Conservation (phyloP, 2,113 vertebrate genomes). For the Lampris megalopsis region DNA sequence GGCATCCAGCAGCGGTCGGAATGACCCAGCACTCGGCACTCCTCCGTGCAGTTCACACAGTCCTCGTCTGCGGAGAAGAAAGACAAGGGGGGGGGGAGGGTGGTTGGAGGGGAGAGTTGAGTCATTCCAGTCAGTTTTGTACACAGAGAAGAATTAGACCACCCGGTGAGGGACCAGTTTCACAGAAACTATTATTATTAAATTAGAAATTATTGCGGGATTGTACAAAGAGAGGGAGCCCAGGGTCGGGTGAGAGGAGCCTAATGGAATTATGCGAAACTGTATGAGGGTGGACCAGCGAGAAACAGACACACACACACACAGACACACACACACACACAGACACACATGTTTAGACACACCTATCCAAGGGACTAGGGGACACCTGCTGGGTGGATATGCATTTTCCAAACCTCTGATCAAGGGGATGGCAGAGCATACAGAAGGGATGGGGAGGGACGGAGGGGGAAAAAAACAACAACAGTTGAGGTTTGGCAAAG, state of each 20-base stretch:
- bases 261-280: constrained; percentile 35
- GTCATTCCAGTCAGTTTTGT: constrained; percentile 24
- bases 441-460: constrained; percentile 63
- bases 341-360: constrained; percentile 73
- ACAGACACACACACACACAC: constrained; percentile 54
- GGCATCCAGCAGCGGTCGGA: constrained; percentile 99
- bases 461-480: constrained; percentile 78
- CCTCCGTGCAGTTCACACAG: constrained; percentile 98
- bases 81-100: constrained; percentile 30
- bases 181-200: constrained; percentile 33
- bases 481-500: constrained; percentile 83
- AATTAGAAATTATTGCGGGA: constrained; percentile 22
- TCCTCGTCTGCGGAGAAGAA: constrained; percentile 92
- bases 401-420: constrained; percentile 79
- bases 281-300: constrained; percentile 35
- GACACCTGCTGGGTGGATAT: constrained; percentile 72
- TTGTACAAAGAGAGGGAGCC: constrained; percentile 41
- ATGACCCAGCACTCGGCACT: constrained; percentile 98
- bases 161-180: constrained; percentile 20
- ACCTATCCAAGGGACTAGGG: constrained; percentile 63
- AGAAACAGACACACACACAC: constrained; percentile 30
- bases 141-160: constrained; percentile 18
- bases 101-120: constrained; percentile 33
- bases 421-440: constrained; percentile 77
- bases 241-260: constrained; percentile 14